A percentile compares a stretch with the other conserved stretches of the same genome.
Evolutionary conservation across 2,113 vertebrate species (phyloP).

Genomic region (Podarcis cretensis): DNA sequence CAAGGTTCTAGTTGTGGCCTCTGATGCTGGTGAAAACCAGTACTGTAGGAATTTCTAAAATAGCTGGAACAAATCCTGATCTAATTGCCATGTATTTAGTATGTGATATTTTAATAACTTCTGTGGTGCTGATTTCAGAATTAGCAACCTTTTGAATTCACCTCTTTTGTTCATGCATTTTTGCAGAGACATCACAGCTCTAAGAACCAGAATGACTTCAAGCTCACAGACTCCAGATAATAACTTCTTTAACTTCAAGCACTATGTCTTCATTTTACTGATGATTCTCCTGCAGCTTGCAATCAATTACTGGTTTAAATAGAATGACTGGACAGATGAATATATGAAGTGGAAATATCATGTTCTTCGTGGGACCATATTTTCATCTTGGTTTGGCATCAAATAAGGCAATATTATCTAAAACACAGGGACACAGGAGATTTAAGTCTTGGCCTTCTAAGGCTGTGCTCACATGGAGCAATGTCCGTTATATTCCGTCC

Average conservation of each 20-base stretch:
- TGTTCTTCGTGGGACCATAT: conserved; percentile 70
- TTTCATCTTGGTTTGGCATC: conserved; percentile 65
- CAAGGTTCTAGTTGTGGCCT: not conserved
- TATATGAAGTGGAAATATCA: conserved; percentile 68
- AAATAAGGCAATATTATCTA: conserved; percentile 71
- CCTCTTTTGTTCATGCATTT: conserved; percentile 20
- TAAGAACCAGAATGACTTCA: conserved; percentile 83
- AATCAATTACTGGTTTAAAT: conserved; percentile 95
- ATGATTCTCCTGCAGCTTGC: conserved; percentile 91
- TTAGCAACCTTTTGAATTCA: not conserved
- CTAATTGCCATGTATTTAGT: not conserved
- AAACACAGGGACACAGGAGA: conserved; percentile 57
- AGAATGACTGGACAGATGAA: conserved; percentile 71
- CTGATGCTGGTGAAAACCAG: not conserved
- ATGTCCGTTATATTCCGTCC: conserved; percentile 52
- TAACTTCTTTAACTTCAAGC: conserved; percentile 90
- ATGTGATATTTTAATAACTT: not conserved
- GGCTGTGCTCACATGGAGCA: conserved; percentile 58
- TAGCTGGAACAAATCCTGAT: not conserved
- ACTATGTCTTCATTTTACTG: conserved; percentile 90
- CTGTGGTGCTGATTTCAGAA: not conserved
- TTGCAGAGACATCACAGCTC: conserved; percentile 86
- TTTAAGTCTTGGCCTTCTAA: conserved; percentile 58
- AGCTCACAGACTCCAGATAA: conserved; percentile 77
- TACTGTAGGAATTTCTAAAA: not conserved